These are phyloP conservation scores for Eufriesea mexicana DNA, from an alignment of 1,140 invertebrate genomes.

Conservation along the genomic window DNA sequence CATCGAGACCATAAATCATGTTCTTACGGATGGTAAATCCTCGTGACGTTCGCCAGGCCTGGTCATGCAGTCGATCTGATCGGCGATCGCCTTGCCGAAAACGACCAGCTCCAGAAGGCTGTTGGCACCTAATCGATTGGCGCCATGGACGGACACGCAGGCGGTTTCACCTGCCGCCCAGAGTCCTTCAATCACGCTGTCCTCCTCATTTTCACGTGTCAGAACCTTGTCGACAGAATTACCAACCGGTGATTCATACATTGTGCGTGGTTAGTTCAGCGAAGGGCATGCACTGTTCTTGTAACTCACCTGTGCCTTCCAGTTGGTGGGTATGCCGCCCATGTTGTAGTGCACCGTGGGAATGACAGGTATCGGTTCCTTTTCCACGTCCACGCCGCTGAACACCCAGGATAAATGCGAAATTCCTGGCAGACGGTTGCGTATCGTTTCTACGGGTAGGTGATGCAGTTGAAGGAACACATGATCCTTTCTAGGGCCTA, in stretches of 20 bases:
- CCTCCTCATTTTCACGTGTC: slow-evolving; percentile 81
- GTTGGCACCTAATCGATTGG: slow-evolving; percentile 93
- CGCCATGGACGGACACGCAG: slow-evolving; percentile 90
- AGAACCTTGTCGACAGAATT: slow-evolving; percentile 78
- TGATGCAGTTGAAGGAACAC: slow-evolving; percentile 91
- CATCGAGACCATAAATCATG: slow-evolving; percentile 1
- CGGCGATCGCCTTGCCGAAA: slow-evolving; percentile 91
- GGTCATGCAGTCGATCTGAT: slow-evolving; percentile 86
- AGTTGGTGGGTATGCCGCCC: slow-evolving; percentile 94
- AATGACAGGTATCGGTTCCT: slow-evolving; percentile 93
- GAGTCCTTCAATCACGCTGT: slow-evolving; percentile 83
- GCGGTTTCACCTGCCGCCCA: slow-evolving; percentile 83
- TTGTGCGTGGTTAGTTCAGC: not conserved
- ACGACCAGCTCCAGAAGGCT: slow-evolving; percentile 93
- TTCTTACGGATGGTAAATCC: slow-evolving; percentile 83
- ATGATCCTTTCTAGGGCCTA: slow-evolving; percentile 91
- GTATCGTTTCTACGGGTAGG: slow-evolving; percentile 88
- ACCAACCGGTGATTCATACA: not conserved
- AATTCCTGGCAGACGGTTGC: slow-evolving; percentile 83
- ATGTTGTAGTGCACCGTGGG: slow-evolving; percentile 96
- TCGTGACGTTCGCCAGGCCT: slow-evolving; percentile 86
- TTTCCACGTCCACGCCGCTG: slow-evolving; percentile 91
- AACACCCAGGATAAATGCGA: slow-evolving; percentile 93
- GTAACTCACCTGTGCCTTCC: slow-evolving; percentile 87
- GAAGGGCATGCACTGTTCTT: not conserved